phyloP scores from a whole-genome alignment of 2,888 invertebrate species.

The Lochmaea crataegi region DNA sequence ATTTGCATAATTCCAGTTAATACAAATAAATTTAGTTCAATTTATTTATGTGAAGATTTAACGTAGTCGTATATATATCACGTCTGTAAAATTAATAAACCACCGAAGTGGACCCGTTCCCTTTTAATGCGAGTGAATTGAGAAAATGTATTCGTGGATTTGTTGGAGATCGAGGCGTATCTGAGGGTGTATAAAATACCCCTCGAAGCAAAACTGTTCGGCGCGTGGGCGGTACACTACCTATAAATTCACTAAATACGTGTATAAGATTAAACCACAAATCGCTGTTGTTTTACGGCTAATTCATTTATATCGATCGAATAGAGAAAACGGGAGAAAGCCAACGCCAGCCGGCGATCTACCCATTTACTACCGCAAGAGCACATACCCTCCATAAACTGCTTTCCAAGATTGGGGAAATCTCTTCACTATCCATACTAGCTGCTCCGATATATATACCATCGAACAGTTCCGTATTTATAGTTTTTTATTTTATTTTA shows the following conservation, averaged over 20 bases:
- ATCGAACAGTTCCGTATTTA: constrained; percentile 13
- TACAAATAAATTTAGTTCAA: background rate
- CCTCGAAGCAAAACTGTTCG: constrained; percentile 46
- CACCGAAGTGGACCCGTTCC: background rate
- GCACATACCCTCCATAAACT: constrained; percentile 44
- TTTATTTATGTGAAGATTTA: background rate
- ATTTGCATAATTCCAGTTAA: too few species aligned
- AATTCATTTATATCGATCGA: constrained; percentile 65
- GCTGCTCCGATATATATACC: constrained; percentile 5
- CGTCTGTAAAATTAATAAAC: background rate
- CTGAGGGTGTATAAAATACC: constrained; percentile 50
- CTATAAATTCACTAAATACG: constrained; percentile 65
- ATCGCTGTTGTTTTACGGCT: constrained; percentile 66
- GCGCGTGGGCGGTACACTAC: constrained; percentile 56
- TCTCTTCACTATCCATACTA: constrained; percentile 5
- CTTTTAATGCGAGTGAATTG: constrained; percentile 6
- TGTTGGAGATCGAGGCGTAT: constrained; percentile 21
- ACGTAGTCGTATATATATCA: background rate
- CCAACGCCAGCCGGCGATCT: constrained; percentile 40
- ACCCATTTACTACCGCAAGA: constrained; percentile 44
- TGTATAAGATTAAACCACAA: constrained; percentile 67
- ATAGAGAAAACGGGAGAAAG: constrained; percentile 35
- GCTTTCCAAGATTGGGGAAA: constrained; percentile 35
- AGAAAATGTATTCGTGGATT: constrained; percentile 9
- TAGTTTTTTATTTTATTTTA: background rate